These are phyloP conservation scores for Falco berigora DNA, from an alignment of 2,797 vertebrate genomes.

Conservation along the genomic window DNA sequence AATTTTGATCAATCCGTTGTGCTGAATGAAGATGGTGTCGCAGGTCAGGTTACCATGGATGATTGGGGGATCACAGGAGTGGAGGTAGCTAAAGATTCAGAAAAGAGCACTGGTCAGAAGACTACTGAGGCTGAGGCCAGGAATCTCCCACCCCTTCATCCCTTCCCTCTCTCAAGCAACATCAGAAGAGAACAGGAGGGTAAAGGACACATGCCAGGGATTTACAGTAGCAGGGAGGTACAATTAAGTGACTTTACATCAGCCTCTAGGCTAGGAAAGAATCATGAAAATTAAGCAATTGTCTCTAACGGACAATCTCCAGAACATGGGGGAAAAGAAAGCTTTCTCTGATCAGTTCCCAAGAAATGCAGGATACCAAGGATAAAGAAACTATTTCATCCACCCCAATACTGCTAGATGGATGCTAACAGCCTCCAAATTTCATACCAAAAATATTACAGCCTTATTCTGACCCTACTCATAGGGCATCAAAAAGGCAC, in stretches of 20 bases:
- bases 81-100: slow-evolving; percentile 84
- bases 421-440: neutral
- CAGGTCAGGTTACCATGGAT: slow-evolving; percentile 96
- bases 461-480: neutral
- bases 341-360: neutral
- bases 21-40: slow-evolving; percentile 97
- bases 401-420: neutral
- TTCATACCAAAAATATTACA: neutral
- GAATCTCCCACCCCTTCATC: neutral
- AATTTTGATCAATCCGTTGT: slow-evolving; percentile 96
- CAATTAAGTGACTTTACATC: neutral
- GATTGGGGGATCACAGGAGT: slow-evolving; percentile 94
- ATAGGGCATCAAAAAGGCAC: neutral
- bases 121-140: neutral
- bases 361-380: neutral
- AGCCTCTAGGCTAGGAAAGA: neutral
- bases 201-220: neutral
- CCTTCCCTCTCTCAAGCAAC: neutral
- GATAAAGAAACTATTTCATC: neutral
- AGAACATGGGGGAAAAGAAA: neutral
- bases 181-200: neutral
- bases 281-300: neutral
- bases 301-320: neutral
- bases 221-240: neutral
- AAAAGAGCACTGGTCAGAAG: neutral